A percentile compares a stretch with the other conserved stretches of the same genome.
Evolutionary conservation across 2,113 vertebrate species (phyloP).

Genomic region (Oncorhynchus nerka): DNA sequence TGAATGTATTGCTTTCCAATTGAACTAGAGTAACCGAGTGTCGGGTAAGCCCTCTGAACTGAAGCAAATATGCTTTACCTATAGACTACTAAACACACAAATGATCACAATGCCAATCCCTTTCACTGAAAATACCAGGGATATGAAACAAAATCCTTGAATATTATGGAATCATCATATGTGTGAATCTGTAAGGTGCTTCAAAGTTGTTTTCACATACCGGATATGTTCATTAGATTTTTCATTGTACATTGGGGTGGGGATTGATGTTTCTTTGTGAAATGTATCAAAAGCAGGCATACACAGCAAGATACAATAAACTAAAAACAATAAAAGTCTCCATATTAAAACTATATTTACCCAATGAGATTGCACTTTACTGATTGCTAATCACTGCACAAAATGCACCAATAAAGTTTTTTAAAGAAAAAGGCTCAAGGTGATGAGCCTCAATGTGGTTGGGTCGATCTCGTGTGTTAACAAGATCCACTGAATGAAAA

Average conservation of each 20-base stretch:
- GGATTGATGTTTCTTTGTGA: slow-evolving; percentile 48
- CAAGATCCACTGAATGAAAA: slow-evolving; percentile 29
- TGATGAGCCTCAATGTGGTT: slow-evolving; percentile 45
- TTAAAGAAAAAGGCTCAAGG: slow-evolving; percentile 51
- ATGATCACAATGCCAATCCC: slow-evolving; percentile 45
- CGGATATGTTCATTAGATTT: slow-evolving; percentile 62
- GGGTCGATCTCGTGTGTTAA: slow-evolving; percentile 37
- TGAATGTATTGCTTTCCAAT: slow-evolving; percentile 70
- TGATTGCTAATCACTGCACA: slow-evolving; percentile 79
- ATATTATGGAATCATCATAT: slow-evolving; percentile 21
- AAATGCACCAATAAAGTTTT: slow-evolving; percentile 63
- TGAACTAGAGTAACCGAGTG: slow-evolving; percentile 33
- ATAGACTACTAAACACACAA: slow-evolving; percentile 37
- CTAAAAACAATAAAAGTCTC: slow-evolving; percentile 33
- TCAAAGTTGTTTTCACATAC: slow-evolving; percentile 51
- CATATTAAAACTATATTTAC: slow-evolving; percentile 63
- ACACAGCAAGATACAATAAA: slow-evolving; percentile 58
- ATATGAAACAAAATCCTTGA: slow-evolving; percentile 16
- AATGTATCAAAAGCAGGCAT: slow-evolving; percentile 61
- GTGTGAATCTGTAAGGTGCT: slow-evolving; percentile 64
- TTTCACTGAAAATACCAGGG: slow-evolving; percentile 30
- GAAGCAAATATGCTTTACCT: slow-evolving; percentile 20
- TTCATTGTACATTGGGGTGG: slow-evolving; percentile 60
- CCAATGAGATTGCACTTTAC: slow-evolving; percentile 77
- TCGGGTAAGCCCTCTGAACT: neutral